Evolutionary conservation across 2,888 invertebrate species (phyloP), one percentile per base, ranked within the genome.

Genomic region (Bombyx huttoni): DNA sequence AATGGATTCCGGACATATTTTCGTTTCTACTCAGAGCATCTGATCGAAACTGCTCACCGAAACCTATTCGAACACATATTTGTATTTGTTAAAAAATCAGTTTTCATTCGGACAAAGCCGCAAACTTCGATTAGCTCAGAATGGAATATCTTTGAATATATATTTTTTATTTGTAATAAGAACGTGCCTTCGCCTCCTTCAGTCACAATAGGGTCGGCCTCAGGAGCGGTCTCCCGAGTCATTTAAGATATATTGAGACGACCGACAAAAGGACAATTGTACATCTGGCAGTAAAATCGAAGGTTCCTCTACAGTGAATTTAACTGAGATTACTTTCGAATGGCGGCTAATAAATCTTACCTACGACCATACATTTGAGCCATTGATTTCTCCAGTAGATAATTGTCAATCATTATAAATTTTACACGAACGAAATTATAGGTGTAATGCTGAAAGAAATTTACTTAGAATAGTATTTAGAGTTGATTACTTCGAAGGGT

Each of bases 171-270:
- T 53, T 70, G 63, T 68, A 77, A 80, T 81, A 76, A 78, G 77
- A 69, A 70, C 74, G 66, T 71, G 67, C 68, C 71, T 69, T 65
- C 73, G 67, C 68, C 71, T 69, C 64, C 73, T 73, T 67, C 81
- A 76, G 75, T 81, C 81, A 85, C 85, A 85, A 86, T 77, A 65
- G 78, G 61, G 68, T 58, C 75, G 71, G 69, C 76, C 68, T 62
- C 72, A 65, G 65, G 74, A 76, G 74, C 63, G 76, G 72, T 71
- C 75, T 78, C 66, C 71, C 74, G 68, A 81, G 77, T 85, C 82
- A 84, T 86, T 87, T 85, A 78, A 86, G 85, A 86, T 86, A 87
- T 86, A 86, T 88, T 84, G 86, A 87, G 72, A 53, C 66, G 62
- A 62, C 58, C 73, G 68, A 86, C 85, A 86, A 87, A 78, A 75